Evolutionary conservation across 2,888 invertebrate species (phyloP).

Genomic region (Drosophila subsilvestris): DNA sequence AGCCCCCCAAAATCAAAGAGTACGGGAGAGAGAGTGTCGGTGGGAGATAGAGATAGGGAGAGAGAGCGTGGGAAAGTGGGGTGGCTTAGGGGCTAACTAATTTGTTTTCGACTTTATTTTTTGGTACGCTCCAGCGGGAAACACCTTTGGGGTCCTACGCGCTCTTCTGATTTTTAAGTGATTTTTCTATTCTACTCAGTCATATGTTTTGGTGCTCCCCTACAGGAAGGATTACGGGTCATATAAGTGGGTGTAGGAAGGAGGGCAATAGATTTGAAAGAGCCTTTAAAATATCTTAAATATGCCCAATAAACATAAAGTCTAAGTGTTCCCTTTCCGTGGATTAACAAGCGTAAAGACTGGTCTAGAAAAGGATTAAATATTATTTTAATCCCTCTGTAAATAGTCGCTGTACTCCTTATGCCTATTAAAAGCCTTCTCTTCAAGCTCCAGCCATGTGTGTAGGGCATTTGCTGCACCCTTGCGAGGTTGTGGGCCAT

Average conservation of each 20-base stretch:
- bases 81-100: slow-evolving; percentile 35
- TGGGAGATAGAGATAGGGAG: slow-evolving; percentile 1
- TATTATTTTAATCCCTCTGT: neutral
- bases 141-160: slow-evolving; percentile 56
- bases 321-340: no score
- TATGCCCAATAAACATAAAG: no score
- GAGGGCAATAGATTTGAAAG: no score
- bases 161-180: slow-evolving; percentile 57
- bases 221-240: neutral
- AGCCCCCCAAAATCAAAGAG: slow-evolving; percentile 31
- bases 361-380: neutral
- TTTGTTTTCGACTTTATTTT: slow-evolving; percentile 65
- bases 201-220: slow-evolving; percentile 32
- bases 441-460: neutral
- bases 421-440: slow-evolving; percentile 14
- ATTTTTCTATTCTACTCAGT: slow-evolving; percentile 24
- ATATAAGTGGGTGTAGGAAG: no score
- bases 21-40: neutral
- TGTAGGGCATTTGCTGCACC: neutral
- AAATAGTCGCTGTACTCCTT: neutral
- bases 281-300: no score
- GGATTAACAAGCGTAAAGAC: no score
- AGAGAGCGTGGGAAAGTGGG: slow-evolving; percentile 13
- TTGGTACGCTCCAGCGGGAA: slow-evolving; percentile 52
- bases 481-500: slow-evolving; percentile 14